phyloP scores from a whole-genome alignment of 2,797 vertebrate genomes.

The Cottoperca gobio region DNA sequence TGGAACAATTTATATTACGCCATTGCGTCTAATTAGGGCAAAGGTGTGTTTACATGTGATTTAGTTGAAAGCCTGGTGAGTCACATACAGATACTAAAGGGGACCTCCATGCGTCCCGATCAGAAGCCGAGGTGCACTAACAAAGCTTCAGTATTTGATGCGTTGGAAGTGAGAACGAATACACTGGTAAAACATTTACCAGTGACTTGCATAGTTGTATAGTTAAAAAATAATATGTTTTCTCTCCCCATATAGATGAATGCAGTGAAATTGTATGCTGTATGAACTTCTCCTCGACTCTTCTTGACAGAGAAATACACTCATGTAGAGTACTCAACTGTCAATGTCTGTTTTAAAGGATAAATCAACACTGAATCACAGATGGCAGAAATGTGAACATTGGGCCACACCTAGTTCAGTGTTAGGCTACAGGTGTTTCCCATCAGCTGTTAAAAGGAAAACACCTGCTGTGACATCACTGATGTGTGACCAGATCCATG shows the following conservation, averaged over 20 bases:
- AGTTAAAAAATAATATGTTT: background rate
- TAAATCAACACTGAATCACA: conserved; percentile 25
- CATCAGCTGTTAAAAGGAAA: conserved; percentile 47
- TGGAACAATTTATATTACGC: too few relatives aligned
- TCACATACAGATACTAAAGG: too few relatives aligned
- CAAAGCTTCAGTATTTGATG: too few relatives aligned
- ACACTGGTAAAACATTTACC: background rate
- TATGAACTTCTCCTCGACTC: background rate
- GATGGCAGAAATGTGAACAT: conserved; percentile 22
- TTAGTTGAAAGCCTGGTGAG: too few relatives aligned
- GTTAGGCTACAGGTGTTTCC: conserved; percentile 56
- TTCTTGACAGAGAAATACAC: background rate
- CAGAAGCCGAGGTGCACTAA: too few relatives aligned
- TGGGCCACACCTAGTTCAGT: conserved; percentile 27
- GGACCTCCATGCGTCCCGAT: too few relatives aligned
- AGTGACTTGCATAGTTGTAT: background rate
- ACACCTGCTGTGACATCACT: conserved; percentile 50
- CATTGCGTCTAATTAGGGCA: too few relatives aligned
- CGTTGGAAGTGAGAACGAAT: too few relatives aligned
- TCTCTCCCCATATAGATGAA: background rate
- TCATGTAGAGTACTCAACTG: conserved; percentile 3
- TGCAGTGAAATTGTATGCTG: background rate
- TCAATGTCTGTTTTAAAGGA: conserved; percentile 20
- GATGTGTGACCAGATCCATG: background rate
- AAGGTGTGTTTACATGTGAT: too few relatives aligned